These are phyloP conservation scores for Latrodectus geometricus DNA, from an alignment of 1,140 invertebrate species.

Conservation along the genomic window DNA sequence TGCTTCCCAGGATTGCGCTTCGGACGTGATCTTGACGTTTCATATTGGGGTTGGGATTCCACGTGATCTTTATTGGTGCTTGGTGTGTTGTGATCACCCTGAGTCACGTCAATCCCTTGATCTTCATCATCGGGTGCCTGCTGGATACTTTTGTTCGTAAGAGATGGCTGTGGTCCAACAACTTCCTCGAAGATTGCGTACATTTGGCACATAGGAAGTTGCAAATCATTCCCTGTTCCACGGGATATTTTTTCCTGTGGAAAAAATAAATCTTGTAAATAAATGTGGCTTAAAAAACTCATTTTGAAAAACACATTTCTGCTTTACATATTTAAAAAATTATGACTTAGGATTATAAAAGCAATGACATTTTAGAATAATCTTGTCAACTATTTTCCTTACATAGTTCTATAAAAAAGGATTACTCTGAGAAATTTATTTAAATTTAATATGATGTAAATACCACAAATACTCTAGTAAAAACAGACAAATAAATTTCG, in stretches of 20 bases:
- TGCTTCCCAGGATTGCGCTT: slow-evolving; percentile 4
- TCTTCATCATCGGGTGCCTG: not conserved
- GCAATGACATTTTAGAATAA: too few species aligned
- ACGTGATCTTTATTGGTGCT: not conserved
- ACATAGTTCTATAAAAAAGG: too few species aligned
- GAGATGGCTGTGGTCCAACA: slow-evolving; percentile 49
- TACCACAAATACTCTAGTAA: too few species aligned
- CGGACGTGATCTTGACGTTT: not conserved
- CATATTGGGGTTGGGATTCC: slow-evolving; percentile 17
- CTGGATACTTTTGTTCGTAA: not conserved
- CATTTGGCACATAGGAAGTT: slow-evolving; percentile 69
- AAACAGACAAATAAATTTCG: too few species aligned
- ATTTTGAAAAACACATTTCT: too few species aligned
- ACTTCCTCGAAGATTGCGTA: slow-evolving; percentile 69
- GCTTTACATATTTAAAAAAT: too few species aligned
- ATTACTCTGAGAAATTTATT: too few species aligned
- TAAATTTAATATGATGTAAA: too few species aligned
- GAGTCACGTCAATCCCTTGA: slow-evolving; percentile 5
- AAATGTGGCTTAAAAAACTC: too few species aligned
- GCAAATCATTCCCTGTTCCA: slow-evolving; percentile 68
- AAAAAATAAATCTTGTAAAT: too few species aligned
- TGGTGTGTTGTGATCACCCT: not conserved
- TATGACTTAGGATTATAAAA: too few species aligned
- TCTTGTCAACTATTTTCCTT: too few species aligned
- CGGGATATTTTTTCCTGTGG: slow-evolving; percentile 35